A percentile compares a stretch with the other conserved stretches of the same genome.
phyloP scores from a whole-genome alignment of 2,888 invertebrate genomes.

The Clanis bilineata region DNA sequence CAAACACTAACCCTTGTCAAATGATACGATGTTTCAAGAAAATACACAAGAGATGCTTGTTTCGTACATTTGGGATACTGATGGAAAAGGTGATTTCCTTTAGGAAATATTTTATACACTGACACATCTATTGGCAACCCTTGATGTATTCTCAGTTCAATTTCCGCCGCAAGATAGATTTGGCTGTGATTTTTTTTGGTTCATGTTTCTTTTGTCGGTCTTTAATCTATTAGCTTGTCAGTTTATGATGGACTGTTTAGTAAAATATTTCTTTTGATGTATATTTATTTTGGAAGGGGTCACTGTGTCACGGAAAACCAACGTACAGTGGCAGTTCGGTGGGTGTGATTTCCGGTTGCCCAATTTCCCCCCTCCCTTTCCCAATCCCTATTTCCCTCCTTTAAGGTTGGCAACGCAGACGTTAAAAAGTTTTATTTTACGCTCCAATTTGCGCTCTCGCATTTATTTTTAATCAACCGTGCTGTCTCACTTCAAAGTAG shows the following conservation, averaged over 20 bases:
- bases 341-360: no score
- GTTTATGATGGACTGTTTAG: neutral
- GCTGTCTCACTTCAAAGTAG: no score
- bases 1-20: neutral
- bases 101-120: constrained; percentile 15
- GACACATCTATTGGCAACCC: constrained; percentile 5
- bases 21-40: neutral
- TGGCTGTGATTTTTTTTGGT: neutral
- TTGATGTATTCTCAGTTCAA: constrained; percentile 13
- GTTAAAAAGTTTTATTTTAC: no score
- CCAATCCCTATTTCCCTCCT: no score
- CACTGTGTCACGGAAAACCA: no score
- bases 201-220: neutral
- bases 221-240: neutral
- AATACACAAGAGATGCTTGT: neutral
- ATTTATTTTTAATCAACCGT: no score
- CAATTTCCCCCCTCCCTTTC: no score
- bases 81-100: constrained; percentile 17
- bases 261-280: neutral
- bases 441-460: no score
- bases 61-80: neutral
- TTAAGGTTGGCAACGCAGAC: no score
- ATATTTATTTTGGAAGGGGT: no score
- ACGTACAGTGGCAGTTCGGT: no score
- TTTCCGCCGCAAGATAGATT: constrained; percentile 16